These are phyloP conservation scores for Philotrypesis tridentata DNA, from an alignment of 1,140 invertebrate genomes.

Conservation along the genomic window DNA sequence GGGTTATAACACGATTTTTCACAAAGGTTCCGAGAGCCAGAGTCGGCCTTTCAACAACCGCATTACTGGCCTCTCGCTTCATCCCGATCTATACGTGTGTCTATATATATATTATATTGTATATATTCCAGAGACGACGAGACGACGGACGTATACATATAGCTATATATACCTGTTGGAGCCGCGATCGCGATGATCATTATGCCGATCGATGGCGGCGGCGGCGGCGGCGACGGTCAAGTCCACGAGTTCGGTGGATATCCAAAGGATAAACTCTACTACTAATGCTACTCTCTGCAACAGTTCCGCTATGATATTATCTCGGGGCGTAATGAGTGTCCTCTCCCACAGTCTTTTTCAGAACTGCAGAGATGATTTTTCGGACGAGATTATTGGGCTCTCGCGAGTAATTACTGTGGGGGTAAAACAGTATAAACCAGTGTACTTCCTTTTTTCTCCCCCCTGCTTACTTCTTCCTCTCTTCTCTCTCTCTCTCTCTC, in stretches of 20 bases:
- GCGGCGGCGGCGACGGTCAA: background rate
- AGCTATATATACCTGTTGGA: background rate
- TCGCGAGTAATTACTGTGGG: too few relatives aligned
- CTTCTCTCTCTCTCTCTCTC: too few relatives aligned
- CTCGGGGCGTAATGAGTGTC: slow-evolving; percentile 27
- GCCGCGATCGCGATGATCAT: slow-evolving; percentile 25
- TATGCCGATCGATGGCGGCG: background rate
- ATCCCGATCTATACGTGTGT: slow-evolving; percentile 13
- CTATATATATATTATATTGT: background rate
- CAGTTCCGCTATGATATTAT: slow-evolving; percentile 24
- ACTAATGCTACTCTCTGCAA: background rate
- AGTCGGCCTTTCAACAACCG: slow-evolving; percentile 60
- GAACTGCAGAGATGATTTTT: background rate
- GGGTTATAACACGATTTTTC: slow-evolving; percentile 75
- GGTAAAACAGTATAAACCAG: background rate
- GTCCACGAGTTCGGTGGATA: background rate
- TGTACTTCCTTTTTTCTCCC: background rate
- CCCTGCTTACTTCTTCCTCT: too few relatives aligned
- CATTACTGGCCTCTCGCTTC: slow-evolving; percentile 52
- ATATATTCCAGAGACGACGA: background rate
- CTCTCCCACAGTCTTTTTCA: slow-evolving; percentile 29
- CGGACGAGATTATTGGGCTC: background rate
- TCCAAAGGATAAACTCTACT: background rate
- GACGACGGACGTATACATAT: background rate
- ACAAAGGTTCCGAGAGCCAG: slow-evolving; percentile 63